A percentile compares a stretch with the other conserved stretches of the same genome.
phyloP scores from a whole-genome alignment of 1,140 invertebrate species.

The Apis florea region DNA sequence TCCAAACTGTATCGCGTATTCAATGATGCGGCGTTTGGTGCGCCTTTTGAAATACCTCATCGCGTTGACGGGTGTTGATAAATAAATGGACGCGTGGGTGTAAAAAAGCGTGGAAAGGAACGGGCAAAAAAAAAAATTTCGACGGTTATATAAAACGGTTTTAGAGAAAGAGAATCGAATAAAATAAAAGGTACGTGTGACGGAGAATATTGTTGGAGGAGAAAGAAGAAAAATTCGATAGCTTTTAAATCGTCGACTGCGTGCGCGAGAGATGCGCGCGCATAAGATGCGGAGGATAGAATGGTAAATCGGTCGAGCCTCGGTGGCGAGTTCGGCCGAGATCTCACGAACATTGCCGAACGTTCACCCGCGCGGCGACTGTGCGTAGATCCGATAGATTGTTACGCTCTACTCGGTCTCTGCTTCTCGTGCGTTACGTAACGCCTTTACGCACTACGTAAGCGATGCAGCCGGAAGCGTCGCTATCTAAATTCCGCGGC shows the following conservation, averaged over 20 bases:
- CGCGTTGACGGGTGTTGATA: not conserved
- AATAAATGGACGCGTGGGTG: not conserved
- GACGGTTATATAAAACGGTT: not conserved
- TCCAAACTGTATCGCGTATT: not conserved
- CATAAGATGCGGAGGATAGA: not conserved
- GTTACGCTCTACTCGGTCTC: conserved; percentile 42
- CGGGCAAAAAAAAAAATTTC: not conserved
- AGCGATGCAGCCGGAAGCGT: conserved; percentile 52
- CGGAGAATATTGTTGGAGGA: not conserved
- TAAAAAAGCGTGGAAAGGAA: no score
- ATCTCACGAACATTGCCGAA: conserved; percentile 38
- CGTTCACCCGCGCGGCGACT: conserved; percentile 51
- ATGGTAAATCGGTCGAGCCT: conserved; percentile 22
- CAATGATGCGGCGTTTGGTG: not conserved
- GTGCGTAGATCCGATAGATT: conserved; percentile 46
- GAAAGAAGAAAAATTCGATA: not conserved
- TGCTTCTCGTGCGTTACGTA: conserved; percentile 55
- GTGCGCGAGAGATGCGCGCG: not conserved
- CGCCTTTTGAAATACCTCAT: not conserved
- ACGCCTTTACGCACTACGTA: conserved; percentile 53
- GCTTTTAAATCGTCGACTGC: not conserved
- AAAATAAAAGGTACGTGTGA: not conserved
- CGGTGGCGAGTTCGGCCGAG: conserved; percentile 23
- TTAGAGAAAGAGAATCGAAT: not conserved
- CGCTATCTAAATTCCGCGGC: conserved; percentile 57